Evolutionary conservation across 1,140 invertebrate species (phyloP).

Genomic region (Archivesica marissinica): DNA sequence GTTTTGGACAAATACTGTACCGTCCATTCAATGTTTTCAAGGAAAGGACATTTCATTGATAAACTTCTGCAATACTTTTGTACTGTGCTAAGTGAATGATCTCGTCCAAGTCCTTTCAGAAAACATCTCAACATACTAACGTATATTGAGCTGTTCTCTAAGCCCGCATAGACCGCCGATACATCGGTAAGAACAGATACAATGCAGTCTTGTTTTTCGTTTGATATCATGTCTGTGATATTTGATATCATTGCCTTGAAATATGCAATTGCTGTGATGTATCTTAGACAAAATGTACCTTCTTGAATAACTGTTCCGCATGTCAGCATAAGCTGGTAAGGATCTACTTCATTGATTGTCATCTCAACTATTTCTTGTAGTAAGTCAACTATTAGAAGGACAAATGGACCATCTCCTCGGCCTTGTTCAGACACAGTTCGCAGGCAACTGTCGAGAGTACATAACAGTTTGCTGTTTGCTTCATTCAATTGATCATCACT

Average conservation of each 20-base stretch:
- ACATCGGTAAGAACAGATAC: neutral
- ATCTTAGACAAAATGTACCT: neutral
- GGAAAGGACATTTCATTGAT: neutral
- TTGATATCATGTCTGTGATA: neutral
- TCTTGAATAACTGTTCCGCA: conserved; percentile 20
- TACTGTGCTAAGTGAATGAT: neutral
- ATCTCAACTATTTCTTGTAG: neutral
- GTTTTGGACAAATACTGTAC: neutral
- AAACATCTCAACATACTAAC: neutral
- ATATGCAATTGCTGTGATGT: conserved; percentile 21
- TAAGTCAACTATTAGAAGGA: conserved; percentile 10
- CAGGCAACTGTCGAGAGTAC: neutral
- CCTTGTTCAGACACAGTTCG: neutral
- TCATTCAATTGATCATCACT: neutral
- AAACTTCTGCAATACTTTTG: conserved; percentile 1
- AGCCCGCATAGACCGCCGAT: neutral
- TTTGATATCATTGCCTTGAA: neutral
- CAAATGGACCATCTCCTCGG: neutral
- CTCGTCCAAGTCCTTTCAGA: conserved; percentile 9
- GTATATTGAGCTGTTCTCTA: neutral
- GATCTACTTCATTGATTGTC: neutral
- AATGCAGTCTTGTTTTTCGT: neutral
- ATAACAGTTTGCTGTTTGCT: neutral
- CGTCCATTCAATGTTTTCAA: conserved; percentile 11
- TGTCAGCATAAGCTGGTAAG: neutral